Conservation (phyloP, 2,797 vertebrate species). For the Danio choprae region DNA sequence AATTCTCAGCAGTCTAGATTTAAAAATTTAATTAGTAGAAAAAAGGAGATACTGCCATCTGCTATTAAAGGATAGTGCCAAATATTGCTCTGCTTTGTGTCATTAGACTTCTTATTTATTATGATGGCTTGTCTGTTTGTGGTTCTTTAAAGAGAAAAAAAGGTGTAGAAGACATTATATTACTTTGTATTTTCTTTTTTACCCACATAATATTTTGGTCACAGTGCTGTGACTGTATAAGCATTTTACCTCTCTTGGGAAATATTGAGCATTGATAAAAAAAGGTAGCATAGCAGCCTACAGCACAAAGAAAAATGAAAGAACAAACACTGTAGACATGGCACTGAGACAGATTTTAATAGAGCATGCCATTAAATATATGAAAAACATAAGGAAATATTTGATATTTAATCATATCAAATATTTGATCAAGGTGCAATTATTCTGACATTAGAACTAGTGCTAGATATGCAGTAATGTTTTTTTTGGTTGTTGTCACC, state of each 20-base stretch:
- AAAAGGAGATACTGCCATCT: conserved; percentile 43
- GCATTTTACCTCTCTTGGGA: not conserved
- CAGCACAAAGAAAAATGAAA: not conserved
- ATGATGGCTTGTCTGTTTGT: conserved; percentile 7
- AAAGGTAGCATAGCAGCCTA: not conserved
- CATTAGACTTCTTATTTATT: conserved; percentile 10
- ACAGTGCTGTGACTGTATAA: not conserved
- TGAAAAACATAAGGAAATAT: not conserved
- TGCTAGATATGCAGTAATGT: not conserved
- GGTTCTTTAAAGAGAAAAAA: conserved; percentile 5
- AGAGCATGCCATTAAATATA: not conserved
- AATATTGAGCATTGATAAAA: conserved; percentile 8
- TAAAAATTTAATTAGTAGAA: conserved; percentile 50
- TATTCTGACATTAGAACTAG: not conserved
- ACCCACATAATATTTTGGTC: conserved; percentile 3
- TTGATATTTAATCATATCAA: not conserved
- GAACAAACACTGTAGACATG: not conserved
- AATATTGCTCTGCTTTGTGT: conserved; percentile 40
- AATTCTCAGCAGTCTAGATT: conserved; percentile 42
- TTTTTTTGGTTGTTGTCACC: not conserved
- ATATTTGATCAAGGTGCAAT: not conserved
- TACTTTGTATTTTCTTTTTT: not conserved
- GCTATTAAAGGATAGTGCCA: conserved; percentile 31
- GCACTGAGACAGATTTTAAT: not conserved
- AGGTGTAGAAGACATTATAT: conserved; percentile 17